Evolutionary conservation across 2,888 invertebrate species (phyloP).

Genomic region (Diarsia dahlii): DNA sequence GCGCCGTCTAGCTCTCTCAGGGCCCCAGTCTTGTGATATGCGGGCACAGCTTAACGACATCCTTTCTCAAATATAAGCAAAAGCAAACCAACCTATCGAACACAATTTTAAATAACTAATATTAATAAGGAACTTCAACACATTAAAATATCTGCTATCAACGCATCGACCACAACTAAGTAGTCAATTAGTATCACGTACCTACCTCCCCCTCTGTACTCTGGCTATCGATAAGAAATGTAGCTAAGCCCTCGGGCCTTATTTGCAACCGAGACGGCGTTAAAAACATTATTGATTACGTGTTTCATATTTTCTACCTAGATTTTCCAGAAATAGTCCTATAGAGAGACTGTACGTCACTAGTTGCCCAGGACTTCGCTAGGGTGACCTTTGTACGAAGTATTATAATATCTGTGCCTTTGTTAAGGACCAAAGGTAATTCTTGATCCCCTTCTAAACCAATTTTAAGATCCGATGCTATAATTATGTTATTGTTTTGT

Average conservation of each 20-base stretch:
- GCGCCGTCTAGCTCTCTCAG: too few species aligned
- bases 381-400: slow-evolving; percentile 7
- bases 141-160: slow-evolving; percentile 1
- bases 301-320: neutral
- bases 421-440: neutral
- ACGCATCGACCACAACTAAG: neutral
- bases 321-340: slow-evolving; percentile 15
- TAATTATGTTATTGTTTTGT: slow-evolving; percentile 19
- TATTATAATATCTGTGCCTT: too few species aligned
- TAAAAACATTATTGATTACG: slow-evolving; percentile 5
- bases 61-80: neutral
- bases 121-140: neutral
- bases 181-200: slow-evolving; percentile 6
- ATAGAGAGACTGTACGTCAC: slow-evolving; percentile 8
- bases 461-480: slow-evolving; percentile 11
- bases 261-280: slow-evolving; percentile 2
- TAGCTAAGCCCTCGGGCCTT: neutral
- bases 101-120: neutral
- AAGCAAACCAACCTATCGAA: neutral
- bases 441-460: neutral
- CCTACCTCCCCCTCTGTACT: too few species aligned
- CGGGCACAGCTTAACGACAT: too few species aligned
- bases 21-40: too few species aligned
- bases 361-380: neutral
- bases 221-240: slow-evolving; percentile 7